These are phyloP conservation scores for Oscheius onirici DNA, from an alignment of 2,888 invertebrate genomes.

Conservation along the genomic window DNA sequence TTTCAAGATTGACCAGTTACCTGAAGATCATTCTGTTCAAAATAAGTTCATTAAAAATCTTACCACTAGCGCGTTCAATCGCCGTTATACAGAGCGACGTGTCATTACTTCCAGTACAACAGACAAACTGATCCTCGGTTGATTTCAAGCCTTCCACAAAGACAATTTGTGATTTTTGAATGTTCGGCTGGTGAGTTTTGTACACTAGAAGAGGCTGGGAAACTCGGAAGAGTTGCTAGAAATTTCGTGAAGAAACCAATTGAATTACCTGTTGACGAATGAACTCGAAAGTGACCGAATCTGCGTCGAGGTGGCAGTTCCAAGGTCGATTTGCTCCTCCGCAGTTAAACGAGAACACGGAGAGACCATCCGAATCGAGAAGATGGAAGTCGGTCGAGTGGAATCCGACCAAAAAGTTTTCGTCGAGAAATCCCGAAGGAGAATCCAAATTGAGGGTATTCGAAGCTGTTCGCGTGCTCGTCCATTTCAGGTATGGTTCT, in stretches of 20 bases:
- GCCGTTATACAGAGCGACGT: not conserved
- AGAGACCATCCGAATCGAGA: constrained; percentile 10
- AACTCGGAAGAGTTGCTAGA: not conserved
- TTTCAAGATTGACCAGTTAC: constrained; percentile 2
- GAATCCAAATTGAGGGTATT: constrained; percentile 4
- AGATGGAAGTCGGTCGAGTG: constrained; percentile 33
- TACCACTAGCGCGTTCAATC: not conserved
- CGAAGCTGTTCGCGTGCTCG: not conserved
- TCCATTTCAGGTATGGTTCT: not conserved
- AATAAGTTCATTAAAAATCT: not conserved
- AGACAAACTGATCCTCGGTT: not conserved
- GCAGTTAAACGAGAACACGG: constrained; percentile 18
- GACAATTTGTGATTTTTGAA: constrained; percentile 22
- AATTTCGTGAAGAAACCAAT: not conserved
- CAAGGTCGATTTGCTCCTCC: constrained; percentile 31
- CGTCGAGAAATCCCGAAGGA: not conserved
- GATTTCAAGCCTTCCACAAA: not conserved
- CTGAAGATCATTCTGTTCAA: no score
- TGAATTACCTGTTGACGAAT: constrained; percentile 19
- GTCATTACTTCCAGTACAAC: constrained; percentile 18
- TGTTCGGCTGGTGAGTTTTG: not conserved
- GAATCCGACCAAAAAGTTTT: constrained; percentile 20
- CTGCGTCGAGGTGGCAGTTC: constrained; percentile 1
- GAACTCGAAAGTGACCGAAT: constrained; percentile 6
- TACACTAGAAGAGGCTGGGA: not conserved